Percentiles rank a stretch among this genome's conserved stretches.
Evolutionary conservation across 2,113 vertebrate species (phyloP).

Genomic region (Mungos mungo): DNA sequence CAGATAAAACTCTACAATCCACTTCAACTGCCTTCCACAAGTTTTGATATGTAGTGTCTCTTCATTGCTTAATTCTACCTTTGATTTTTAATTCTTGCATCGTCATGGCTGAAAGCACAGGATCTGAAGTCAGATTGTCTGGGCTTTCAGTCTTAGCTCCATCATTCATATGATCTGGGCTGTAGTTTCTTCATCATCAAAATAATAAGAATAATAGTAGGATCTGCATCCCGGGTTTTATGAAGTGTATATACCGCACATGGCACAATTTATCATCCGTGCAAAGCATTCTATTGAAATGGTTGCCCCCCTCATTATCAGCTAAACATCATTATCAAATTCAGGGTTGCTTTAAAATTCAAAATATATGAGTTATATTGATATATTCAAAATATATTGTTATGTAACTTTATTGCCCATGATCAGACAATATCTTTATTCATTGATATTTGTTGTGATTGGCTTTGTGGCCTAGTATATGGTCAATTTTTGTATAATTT

Average conservation of each 20-base stretch:
- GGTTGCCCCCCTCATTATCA: not conserved
- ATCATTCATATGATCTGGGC: not conserved
- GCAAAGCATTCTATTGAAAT: not conserved
- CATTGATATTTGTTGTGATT: not conserved
- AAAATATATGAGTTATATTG: not conserved
- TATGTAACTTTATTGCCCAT: not conserved
- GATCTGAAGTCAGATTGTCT: not conserved
- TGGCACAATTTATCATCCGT: too few species aligned
- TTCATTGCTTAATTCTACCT: not conserved
- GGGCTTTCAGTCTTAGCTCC: not conserved
- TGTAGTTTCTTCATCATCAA: not conserved
- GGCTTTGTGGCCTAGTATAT: not conserved
- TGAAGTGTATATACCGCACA: not conserved
- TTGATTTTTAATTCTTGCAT: not conserved
- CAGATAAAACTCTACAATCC: not conserved
- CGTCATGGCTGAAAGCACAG: not conserved
- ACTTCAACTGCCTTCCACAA: not conserved
- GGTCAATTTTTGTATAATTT: not conserved
- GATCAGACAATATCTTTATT: not conserved
- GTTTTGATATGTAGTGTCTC: not conserved
- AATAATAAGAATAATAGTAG: not conserved
- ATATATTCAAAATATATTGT: not conserved
- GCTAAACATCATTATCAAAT: not conserved
- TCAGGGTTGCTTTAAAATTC: not conserved
- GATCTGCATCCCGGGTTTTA: not conserved